phyloP scores from a whole-genome alignment of 1,140 invertebrate species.

The Cephus cinctus region DNA sequence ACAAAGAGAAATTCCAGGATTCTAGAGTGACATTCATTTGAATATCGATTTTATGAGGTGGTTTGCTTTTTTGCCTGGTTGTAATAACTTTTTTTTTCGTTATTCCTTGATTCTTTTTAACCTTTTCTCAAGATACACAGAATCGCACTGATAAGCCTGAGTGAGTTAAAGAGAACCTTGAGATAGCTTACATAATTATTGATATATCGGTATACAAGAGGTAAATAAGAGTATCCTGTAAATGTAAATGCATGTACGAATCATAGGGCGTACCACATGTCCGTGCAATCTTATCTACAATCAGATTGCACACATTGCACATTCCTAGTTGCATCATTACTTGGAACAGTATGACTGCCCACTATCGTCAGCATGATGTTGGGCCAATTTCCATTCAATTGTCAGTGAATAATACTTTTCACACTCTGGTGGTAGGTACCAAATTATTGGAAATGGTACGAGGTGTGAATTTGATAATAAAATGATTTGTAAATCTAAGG shows the following conservation, averaged over 20 bases:
- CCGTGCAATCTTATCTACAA: conserved; percentile 41
- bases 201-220: conserved; percentile 30
- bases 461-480: background rate
- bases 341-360: conserved; percentile 38
- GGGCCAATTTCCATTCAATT: conserved; percentile 28
- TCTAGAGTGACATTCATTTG: conserved; percentile 1
- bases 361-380: conserved; percentile 34
- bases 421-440: background rate
- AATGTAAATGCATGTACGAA: conserved; percentile 13
- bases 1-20: conserved; percentile 9
- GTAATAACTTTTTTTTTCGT: conserved; percentile 1
- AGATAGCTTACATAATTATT: conserved; percentile 28
- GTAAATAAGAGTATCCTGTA: conserved; percentile 24
- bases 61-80: background rate
- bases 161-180: conserved; percentile 31
- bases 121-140: conserved; percentile 10
- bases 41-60: too few species aligned
- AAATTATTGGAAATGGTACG: conserved; percentile 1
- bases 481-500: conserved; percentile 6
- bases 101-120: conserved; percentile 8
- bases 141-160: conserved; percentile 26
- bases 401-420: conserved; percentile 23
- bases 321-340: conserved; percentile 46
- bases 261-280: conserved; percentile 11
- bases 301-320: conserved; percentile 43